Percentiles rank a stretch among this genome's conserved stretches.
These are phyloP conservation scores for Ariolimax columbianus DNA, from an alignment of 2,888 invertebrate species.

Conservation along the genomic window DNA sequence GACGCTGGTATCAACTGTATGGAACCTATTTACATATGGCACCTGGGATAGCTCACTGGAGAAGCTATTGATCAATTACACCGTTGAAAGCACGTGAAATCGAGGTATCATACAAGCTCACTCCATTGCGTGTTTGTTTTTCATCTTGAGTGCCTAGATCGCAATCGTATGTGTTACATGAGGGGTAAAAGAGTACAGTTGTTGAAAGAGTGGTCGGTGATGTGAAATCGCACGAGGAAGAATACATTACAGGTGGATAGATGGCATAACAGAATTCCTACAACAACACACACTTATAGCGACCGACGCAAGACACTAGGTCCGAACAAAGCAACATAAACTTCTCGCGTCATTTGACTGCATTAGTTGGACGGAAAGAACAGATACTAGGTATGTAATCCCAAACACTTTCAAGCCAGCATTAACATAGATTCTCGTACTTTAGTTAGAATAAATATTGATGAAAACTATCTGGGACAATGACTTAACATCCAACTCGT, in stretches of 20 bases:
- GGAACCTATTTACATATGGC: too few relatives aligned
- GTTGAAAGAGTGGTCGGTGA: background rate
- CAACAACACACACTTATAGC: too few relatives aligned
- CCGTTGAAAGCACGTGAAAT: background rate
- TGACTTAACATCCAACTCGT: background rate
- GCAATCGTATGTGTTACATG: background rate
- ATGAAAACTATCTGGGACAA: background rate
- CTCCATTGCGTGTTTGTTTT: background rate
- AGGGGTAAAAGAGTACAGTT: background rate
- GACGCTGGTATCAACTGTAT: too few relatives aligned
- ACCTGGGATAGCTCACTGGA: too few relatives aligned
- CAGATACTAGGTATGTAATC: too few relatives aligned
- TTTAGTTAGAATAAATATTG: background rate
- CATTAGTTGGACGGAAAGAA: too few relatives aligned
- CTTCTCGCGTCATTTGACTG: too few relatives aligned
- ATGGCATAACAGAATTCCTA: too few relatives aligned
- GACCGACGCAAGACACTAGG: too few relatives aligned
- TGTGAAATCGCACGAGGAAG: too few relatives aligned
- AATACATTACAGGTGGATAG: too few relatives aligned
- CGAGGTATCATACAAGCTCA: background rate
- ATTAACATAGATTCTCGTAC: background rate
- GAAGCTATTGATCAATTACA: background rate
- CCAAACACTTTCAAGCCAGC: background rate
- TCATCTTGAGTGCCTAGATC: background rate
- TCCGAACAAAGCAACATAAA: too few relatives aligned